phyloP scores from a whole-genome alignment of 2,888 invertebrate genomes.

The Drosophila mimetica region DNA sequence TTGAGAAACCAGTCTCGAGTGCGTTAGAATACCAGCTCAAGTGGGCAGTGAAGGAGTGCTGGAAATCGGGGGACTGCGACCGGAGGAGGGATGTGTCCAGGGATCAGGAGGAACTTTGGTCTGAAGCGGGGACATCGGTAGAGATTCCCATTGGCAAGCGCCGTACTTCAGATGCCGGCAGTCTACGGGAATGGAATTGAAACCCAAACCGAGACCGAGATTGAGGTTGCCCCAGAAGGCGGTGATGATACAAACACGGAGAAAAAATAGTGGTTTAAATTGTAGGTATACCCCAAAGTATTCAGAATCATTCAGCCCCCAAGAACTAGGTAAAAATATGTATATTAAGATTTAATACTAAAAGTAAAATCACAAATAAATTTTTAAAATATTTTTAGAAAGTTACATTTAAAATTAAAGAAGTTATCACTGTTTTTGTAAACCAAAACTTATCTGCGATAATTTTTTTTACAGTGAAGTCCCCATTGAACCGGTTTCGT shows the following conservation, averaged over 20 bases:
- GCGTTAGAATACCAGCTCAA: conserved; percentile 69
- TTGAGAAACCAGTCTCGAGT: conserved; percentile 77
- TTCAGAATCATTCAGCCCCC: too few relatives aligned
- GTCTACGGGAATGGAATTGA: conserved; percentile 43
- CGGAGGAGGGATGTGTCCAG: conserved; percentile 10
- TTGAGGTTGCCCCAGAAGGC: conserved; percentile 20
- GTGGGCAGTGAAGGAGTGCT: conserved; percentile 58
- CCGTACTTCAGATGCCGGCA: conserved; percentile 65
- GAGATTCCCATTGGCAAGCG: conserved; percentile 60
- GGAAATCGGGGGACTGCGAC: background rate
- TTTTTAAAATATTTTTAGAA: too few relatives aligned
- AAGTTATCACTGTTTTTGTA: background rate
- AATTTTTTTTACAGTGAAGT: conserved; percentile 38
- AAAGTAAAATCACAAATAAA: background rate
- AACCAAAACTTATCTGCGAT: background rate
- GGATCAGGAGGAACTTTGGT: conserved; percentile 12
- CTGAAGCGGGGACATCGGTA: conserved; percentile 42
- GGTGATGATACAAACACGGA: background rate
- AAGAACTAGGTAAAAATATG: too few relatives aligned
- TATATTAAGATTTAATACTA: too few relatives aligned
- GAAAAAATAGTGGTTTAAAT: background rate
- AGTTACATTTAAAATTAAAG: too few relatives aligned
- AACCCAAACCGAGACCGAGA: conserved; percentile 36
- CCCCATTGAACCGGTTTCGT: conserved; percentile 59
- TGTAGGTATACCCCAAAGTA: background rate